Evolutionary conservation across 2,888 invertebrate species (phyloP), one percentile per base, ranked within the genome.

Genomic region (Philopedon plagiatum): DNA sequence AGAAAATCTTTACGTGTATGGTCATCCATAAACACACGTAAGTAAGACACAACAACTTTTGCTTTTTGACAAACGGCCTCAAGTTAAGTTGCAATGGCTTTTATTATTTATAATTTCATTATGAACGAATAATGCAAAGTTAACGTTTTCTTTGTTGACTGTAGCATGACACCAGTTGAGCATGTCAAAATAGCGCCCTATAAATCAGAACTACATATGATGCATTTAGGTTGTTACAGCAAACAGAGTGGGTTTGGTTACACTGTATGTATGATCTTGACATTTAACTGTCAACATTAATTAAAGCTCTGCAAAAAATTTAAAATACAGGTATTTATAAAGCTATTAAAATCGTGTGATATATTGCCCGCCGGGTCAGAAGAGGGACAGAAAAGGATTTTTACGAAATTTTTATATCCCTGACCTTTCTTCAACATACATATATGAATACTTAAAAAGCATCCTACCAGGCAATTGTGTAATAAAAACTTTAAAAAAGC

Each of bases 71-170:
- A 62, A 62, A 62, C 34, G 2, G 18, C 46, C 32, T 49, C 8
- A 9, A 32, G 60, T 26, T 8, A 61, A 46, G 61, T 61, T 61
- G 46, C 44, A 44, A 44, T 61, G 61, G 32, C 29, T 15, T 46
- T 21, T 39, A 39, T 60, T 64, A 56, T 65, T 65, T 65, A 65
- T 56, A 65, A 65, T 65, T 54, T 65, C 54, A 65, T 65, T 65
- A 41, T 39, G 41, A 65, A 41, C 9, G 56, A 41, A 26, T 60
- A 60, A 32, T 15, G 34, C 41, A 15, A n/a, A 51, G 23, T 18
- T 62, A 32, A 46, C 19, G 46, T 63, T 49, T 51, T 49, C 63
- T 34, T 63, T 51, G 63, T 63, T 19, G 51, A 51, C 15, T 29
- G 49, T 26, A 18, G 41, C 37, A 51, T 49, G 34, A 63, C 32